Base-by-base conservation (phyloP, 2,797 vertebrate genomes). In the Fistularia commersonii region DNA sequence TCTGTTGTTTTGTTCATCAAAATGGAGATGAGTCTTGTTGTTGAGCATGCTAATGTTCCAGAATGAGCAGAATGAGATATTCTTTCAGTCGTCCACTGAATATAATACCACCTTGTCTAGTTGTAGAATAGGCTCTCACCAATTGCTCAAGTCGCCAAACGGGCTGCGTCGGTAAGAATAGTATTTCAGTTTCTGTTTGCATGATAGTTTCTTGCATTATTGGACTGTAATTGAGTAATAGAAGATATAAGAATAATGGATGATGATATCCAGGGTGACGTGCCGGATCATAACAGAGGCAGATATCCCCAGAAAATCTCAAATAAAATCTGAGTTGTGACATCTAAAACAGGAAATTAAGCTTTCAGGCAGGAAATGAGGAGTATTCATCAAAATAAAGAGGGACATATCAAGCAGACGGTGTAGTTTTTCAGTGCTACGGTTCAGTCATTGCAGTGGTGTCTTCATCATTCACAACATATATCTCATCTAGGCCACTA, bases 131-230 rank as follows among this genome's bases (percentile, higher is more conserved):
- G 62, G 41, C 58, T 72, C 53, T 54, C 45, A 42, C 42, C 45
- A 23, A 48, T 54, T 32, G 43, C 58, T 57, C 36, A 6, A 14
- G 51, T 60, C 12, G 41, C 42, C 48, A 45, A 49, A 55, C 4
- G 4, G 35, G 48, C 57, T 60, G 69, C 57, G 58, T 11, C 60
- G 52, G 48, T 72, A 56, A 79, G 66, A 61, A 13, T 66, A 74
- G 57, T 79, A 61, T 64, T 68, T 57, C 46, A 81, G 54, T 56
- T 52, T 50, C 68, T 41, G 36, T 77, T 74, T 83, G 82, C 85
- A 79, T 83, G 86, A 72, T 49, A 31, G 57, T 60, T 65, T 69
- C 72, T 69, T 71, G 64, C 55, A 65, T 76, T 67, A 65, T 63
- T 60, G 51, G 56, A 72, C 42, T 65, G 32, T 63, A 57, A 71